A percentile compares a stretch with the other conserved stretches of the same genome.
Evolutionary conservation across 2,113 vertebrate species (phyloP).

Genomic region (Alethe castanea): DNA sequence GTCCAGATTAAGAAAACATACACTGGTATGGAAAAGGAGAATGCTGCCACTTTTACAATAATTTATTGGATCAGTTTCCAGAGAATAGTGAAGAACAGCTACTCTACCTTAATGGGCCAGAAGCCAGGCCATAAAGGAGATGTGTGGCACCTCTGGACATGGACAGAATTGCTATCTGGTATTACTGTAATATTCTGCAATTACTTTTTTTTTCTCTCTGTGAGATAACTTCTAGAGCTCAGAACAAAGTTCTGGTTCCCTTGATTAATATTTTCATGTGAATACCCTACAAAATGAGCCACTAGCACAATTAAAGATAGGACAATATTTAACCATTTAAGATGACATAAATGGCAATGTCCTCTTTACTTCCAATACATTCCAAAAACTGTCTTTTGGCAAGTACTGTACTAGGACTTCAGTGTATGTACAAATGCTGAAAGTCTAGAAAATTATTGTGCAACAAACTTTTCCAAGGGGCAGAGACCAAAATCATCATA

Average conservation of each 20-base stretch:
- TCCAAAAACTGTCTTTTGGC: background rate
- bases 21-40: background rate
- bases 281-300: background rate
- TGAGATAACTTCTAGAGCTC: background rate
- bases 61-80: background rate
- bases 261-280: background rate
- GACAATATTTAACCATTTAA: background rate
- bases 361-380: background rate
- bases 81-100: background rate
- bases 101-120: background rate
- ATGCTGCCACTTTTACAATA: background rate
- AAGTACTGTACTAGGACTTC: background rate
- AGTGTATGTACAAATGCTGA: fast-evolving
- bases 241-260: background rate
- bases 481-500: background rate
- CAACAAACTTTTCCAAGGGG: background rate
- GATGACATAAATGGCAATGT: background rate
- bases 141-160: background rate
- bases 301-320: background rate
- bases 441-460: background rate
- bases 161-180: background rate
- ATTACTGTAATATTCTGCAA: background rate
- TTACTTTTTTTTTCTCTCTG: background rate
- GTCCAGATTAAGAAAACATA: background rate
- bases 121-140: background rate